phyloP scores from a whole-genome alignment of 2,888 invertebrate genomes.

The Panorpa germanica region DNA sequence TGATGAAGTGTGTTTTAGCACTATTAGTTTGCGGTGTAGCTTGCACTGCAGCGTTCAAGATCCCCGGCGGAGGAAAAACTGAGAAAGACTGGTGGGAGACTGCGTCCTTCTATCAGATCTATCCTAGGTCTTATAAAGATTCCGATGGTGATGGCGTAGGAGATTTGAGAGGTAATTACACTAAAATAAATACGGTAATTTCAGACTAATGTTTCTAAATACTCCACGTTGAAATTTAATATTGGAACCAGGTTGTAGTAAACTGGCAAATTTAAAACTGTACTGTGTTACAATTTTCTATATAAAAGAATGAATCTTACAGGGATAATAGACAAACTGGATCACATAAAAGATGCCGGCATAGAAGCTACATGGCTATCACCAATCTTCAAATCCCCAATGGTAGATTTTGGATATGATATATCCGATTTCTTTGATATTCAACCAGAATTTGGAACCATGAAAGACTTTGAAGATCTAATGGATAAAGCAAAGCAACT shows the following conservation, averaged over 20 bases:
- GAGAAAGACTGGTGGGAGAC: constrained; percentile 65
- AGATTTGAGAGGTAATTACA: constrained; percentile 30
- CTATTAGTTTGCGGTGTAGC: too few relatives aligned
- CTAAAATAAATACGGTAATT: too few relatives aligned
- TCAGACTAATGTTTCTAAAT: too few relatives aligned
- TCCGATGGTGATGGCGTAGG: constrained; percentile 56
- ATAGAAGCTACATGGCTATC: constrained; percentile 39
- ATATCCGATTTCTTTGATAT: constrained; percentile 34
- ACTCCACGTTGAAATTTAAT: too few relatives aligned
- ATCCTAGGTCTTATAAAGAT: constrained; percentile 64
- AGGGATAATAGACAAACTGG: constrained; percentile 32
- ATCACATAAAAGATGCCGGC: constrained; percentile 32
- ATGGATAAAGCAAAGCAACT: constrained; percentile 21
- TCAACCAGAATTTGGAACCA: constrained; percentile 34
- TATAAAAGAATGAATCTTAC: too few relatives aligned
- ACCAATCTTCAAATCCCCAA: constrained; percentile 41
- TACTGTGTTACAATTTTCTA: too few relatives aligned
- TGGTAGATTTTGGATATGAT: constrained; percentile 47
- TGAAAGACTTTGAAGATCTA: constrained; percentile 31
- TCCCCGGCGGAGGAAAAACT: too few relatives aligned
- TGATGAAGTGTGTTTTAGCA: too few relatives aligned
- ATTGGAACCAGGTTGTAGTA: too few relatives aligned
- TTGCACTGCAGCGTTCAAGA: too few relatives aligned
- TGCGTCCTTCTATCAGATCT: constrained; percentile 61
- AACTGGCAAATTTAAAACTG: too few relatives aligned